Base-by-base conservation (phyloP, 2,797 vertebrate genomes). In the Characodon lateralis region DNA sequence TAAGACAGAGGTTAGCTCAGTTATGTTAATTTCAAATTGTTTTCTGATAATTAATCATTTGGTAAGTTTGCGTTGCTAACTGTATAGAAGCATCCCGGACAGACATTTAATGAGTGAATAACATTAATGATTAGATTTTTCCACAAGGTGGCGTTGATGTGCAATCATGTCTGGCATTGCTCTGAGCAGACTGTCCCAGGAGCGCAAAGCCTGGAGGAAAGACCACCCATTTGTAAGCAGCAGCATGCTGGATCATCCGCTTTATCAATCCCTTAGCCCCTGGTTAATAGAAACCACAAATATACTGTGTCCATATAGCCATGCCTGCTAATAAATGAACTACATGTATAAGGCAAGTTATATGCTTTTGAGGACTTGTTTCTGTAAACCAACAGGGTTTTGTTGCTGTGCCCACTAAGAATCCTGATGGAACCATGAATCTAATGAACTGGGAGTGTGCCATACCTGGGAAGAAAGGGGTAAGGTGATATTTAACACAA, bases 381-480 rank as follows among this genome's bases (percentile, higher is more conserved):
- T 0, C 79, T 20, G 5, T 81, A 61, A 71, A 51, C 55, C 12
- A 13, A 31, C 84, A 96, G 95, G 95, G 95, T 56, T 96, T 95
- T 89, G 95, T 96, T 70, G 95, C 95, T 50, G 95, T 96, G 41
- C 95, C 95, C 41, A 96, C 94, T 0, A 96, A 96, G 88, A 96
- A 96, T 81, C 93, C 95, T 1, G 95, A 96, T 91, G 94, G 94
- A 35, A 96, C 95, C 74, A 93, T 96, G 94, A 96, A 96, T 76
- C 90, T 96, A 83, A 96, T 96, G 95, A 96, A 96, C 85, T 96
- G 95, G 95, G 95, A 96, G 78, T 96, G 95, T 83, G 95, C 95
- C 82, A 95, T 96, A 63, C 95, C 95, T 7, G 95, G 95, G 20
- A 96, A 96, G 84, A 96, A 96, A 87, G 95, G 94, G 87, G 95